A percentile compares a stretch with the other conserved stretches of the same genome.
phyloP scores from a whole-genome alignment of 2,888 invertebrate genomes.

The Erpobdella octoculata region DNA sequence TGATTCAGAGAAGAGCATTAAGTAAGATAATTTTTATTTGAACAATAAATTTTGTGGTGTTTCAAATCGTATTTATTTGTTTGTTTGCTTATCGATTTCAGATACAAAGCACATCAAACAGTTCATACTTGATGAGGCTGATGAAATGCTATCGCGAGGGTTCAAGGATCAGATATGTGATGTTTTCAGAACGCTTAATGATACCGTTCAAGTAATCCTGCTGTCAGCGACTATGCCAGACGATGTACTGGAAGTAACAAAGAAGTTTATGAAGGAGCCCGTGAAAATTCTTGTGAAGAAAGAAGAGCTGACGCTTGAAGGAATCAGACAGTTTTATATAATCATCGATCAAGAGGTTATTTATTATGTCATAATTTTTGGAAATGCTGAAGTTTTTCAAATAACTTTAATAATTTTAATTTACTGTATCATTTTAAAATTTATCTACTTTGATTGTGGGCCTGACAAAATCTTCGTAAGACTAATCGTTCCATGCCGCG shows the following conservation, averaged over 20 bases:
- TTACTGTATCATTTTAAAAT: too few relatives aligned
- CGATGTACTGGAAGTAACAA: slow-evolving; percentile 94
- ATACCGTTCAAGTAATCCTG: slow-evolving; percentile 65
- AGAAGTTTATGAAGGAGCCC: slow-evolving; percentile 93
- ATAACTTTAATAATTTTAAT: too few relatives aligned
- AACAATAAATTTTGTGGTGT: too few relatives aligned
- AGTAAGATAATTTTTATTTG: too few relatives aligned
- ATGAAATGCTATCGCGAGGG: slow-evolving; percentile 90
- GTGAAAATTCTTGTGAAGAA: slow-evolving; percentile 94
- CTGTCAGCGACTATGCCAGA: slow-evolving; percentile 96
- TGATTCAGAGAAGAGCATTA: not conserved
- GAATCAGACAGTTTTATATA: slow-evolving; percentile 91
- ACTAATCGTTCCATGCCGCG: too few relatives aligned
- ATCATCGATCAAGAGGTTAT: slow-evolving; percentile 34
- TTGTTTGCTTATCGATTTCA: too few relatives aligned
- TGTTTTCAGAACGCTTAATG: slow-evolving; percentile 34
- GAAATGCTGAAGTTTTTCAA: too few relatives aligned
- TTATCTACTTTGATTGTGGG: too few relatives aligned
- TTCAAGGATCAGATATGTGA: slow-evolving; percentile 79
- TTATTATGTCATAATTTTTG: too few relatives aligned
- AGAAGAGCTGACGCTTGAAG: slow-evolving; percentile 83
- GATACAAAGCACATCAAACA: not conserved
- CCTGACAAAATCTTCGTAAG: too few relatives aligned
- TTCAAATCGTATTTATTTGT: too few relatives aligned
- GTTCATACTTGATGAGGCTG: slow-evolving; percentile 49